phyloP scores from a whole-genome alignment of 2,888 invertebrate genomes.

The Mesochorus sp. region DNA sequence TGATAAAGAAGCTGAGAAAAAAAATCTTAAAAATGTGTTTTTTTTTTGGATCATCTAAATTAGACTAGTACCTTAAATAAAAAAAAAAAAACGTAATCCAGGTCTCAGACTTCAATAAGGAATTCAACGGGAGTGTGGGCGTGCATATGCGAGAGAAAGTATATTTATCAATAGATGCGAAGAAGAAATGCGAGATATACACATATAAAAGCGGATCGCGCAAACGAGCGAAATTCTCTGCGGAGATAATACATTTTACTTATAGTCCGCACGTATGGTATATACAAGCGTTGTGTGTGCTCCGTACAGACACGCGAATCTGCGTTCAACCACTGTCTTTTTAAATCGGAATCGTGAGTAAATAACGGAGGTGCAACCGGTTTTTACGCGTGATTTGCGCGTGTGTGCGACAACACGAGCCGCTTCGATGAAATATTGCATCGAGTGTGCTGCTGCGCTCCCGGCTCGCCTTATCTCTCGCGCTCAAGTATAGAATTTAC shows the following conservation, averaged over 20 bases:
- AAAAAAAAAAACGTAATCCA: too few relatives aligned
- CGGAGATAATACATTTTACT: constrained; percentile 31
- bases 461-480: constrained; percentile 2
- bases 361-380: constrained; percentile 57
- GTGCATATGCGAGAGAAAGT: not conserved
- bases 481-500: constrained; percentile 13
- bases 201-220: constrained; percentile 29
- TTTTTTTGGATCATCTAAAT: too few relatives aligned
- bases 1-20: too few relatives aligned
- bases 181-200: constrained; percentile 3
- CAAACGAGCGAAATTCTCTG: constrained; percentile 23
- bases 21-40: too few relatives aligned
- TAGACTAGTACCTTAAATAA: too few relatives aligned
- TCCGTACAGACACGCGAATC: not conserved
- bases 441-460: constrained; percentile 6
- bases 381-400: too few relatives aligned
- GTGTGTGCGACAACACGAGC: constrained; percentile 46
- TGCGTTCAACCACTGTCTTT: constrained; percentile 34
- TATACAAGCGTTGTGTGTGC: not conserved
- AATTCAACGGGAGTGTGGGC: too few relatives aligned
- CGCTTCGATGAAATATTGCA: constrained; percentile 46
- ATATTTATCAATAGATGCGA: not conserved
- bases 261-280: not conserved
- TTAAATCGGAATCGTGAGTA: constrained; percentile 52
- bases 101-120: too few relatives aligned